Evolutionary conservation across 2,797 vertebrate genomes (phyloP).

Genomic region (Anniella stebbinsi): DNA sequence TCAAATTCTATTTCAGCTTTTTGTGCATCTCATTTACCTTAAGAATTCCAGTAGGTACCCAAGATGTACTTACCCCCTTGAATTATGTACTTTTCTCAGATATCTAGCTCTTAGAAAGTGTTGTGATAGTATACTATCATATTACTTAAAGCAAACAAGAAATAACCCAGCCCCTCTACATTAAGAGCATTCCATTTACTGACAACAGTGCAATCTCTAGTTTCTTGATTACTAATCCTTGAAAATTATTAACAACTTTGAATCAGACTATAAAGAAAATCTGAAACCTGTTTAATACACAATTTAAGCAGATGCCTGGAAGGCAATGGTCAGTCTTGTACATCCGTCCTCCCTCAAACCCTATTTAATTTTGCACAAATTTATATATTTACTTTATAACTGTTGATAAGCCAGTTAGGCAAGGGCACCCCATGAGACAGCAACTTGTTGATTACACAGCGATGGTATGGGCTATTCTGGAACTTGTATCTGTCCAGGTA

Average conservation of each 20-base stretch:
- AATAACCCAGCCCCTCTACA: not conserved
- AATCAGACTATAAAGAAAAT: not conserved
- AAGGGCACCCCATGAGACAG: slow-evolving; percentile 89
- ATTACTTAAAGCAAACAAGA: not conserved
- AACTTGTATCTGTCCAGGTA: slow-evolving; percentile 87
- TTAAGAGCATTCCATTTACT: slow-evolving; percentile 8
- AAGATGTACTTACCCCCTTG: not conserved
- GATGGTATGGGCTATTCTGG: slow-evolving; percentile 87
- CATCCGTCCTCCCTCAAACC: rapidly evolving
- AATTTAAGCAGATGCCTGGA: not conserved
- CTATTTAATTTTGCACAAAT: slow-evolving; percentile 18
- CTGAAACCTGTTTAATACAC: not conserved
- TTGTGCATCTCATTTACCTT: not conserved
- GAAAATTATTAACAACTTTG: not conserved
- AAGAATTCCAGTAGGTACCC: not conserved
- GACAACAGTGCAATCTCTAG: not conserved
- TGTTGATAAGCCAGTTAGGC: slow-evolving; percentile 93
- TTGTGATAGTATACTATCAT: not conserved
- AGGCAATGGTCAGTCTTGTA: rapidly evolving
- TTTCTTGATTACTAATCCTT: not conserved
- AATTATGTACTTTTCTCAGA: not conserved
- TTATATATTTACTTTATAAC: slow-evolving; percentile 87
- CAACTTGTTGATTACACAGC: slow-evolving; percentile 92
- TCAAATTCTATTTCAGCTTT: not conserved
- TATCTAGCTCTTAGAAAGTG: not conserved